Base-by-base conservation (phyloP, 1,140 invertebrate genomes). In the Intoshia linei region DNA sequence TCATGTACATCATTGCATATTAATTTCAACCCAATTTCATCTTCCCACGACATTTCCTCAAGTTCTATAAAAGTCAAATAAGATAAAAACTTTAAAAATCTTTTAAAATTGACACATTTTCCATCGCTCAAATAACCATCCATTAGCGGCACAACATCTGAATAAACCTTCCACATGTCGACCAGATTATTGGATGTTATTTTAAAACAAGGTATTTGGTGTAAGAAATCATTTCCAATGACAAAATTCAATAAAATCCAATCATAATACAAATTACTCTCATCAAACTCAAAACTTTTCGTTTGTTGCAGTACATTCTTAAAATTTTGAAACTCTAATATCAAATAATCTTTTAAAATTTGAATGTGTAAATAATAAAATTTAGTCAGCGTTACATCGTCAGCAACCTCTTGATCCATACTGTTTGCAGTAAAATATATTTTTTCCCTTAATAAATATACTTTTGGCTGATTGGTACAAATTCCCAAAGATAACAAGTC, bases 171-270 rank as follows among this genome's bases (percentile, higher is more conserved):
- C 59, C 81, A 92, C 24, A 95, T 61, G 27, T 73, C 52, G 0
- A 74, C 71, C 32, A 92, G 50, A 23, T 77, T 76, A 48, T 77
- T 75, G 48, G 74, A 71, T 37, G 68, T 66, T 44, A 95, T 90
- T 52, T 92, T 76, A 50, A 93, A 64, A 52, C 83, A 69, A 21
- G 83, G 81, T 36, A 92, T 59, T 59, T 87, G 67, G 1, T 83
- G 83, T 46, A 93, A 74, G 56, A 93, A 93, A 59, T 93, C 83
- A 57, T 93, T 93, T 30, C 83, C 83, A 4, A 92, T 72, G 20
- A 93, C 58, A 54, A 90, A 90, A 1, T 76, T 73, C 74, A 93
- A 78, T 5, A 92, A 55, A 3, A 92, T 68, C 67, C 67, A 70
- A 49, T 70, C 68, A 50, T 70, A 68, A 43, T 70, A 67, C 38